Conservation (phyloP, 2,797 vertebrate genomes). For the Alca torda region DNA sequence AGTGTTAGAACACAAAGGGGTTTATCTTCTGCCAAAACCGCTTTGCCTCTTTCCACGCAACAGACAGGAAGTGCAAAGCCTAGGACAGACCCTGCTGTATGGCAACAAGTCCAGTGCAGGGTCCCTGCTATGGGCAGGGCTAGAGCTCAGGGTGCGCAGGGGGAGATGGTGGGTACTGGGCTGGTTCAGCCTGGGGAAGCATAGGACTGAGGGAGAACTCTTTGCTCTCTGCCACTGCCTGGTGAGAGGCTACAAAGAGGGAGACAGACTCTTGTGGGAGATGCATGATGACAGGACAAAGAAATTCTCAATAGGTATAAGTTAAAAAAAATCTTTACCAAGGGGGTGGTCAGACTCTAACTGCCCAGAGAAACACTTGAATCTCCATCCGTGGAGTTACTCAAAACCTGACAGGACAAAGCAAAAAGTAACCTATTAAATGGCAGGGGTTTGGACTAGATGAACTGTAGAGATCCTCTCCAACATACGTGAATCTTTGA, state of each 20-base stretch:
- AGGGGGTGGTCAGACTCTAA: neutral
- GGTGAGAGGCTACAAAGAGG: neutral
- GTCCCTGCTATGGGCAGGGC: neutral
- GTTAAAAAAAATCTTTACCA: neutral
- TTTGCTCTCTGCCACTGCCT: neutral
- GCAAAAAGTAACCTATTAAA: neutral
- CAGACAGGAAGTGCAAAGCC: neutral
- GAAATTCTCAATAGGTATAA: neutral
- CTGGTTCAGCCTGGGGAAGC: neutral
- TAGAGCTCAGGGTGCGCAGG: neutral
- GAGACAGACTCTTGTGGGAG: neutral
- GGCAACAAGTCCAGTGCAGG: neutral
- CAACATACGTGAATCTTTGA: neutral
- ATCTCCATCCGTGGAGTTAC: neutral
- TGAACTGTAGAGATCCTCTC: neutral
- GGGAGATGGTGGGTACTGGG: fast-evolving
- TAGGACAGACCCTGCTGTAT: neutral
- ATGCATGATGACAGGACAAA: neutral
- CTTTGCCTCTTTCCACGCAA: too few relatives aligned
- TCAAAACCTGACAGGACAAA: neutral
- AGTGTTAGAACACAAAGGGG: too few relatives aligned
- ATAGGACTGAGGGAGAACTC: neutral
- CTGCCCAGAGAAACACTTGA: neutral
- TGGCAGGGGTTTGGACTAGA: neutral
- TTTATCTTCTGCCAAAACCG: too few relatives aligned